These are phyloP conservation scores for Mylabris phalerata DNA, from an alignment of 1,140 invertebrate species.

Conservation along the genomic window DNA sequence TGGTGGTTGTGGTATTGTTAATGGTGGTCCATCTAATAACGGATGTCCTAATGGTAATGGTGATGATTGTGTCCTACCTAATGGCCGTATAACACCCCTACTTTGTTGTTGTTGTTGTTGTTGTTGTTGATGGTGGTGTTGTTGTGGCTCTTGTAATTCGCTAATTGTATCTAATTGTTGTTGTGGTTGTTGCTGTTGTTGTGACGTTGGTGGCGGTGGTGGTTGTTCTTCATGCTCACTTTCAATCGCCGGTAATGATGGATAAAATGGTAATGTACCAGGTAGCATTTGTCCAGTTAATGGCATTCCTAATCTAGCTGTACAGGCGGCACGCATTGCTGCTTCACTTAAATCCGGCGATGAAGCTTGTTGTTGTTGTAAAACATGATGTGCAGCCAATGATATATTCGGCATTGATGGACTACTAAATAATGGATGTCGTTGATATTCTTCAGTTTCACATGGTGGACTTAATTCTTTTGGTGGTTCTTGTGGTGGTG, in stretches of 20 bases:
- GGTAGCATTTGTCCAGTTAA: conserved; percentile 66
- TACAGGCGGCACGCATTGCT: conserved; percentile 65
- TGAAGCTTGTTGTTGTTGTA: conserved; percentile 1
- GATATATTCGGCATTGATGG: conserved; percentile 96
- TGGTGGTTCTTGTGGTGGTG: conserved; percentile 43
- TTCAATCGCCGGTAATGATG: conserved; percentile 58
- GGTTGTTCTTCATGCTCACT: conserved; percentile 42
- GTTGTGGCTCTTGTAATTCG: conserved; percentile 40
- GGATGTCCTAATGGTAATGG: conserved; percentile 92
- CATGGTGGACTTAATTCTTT: conserved; percentile 38
- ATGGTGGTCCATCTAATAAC: conserved; percentile 62
- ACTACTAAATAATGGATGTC: conserved; percentile 75
- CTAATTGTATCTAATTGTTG: conserved; percentile 43
- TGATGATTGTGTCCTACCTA: conserved; percentile 88
- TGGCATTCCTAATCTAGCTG: conserved; percentile 64
- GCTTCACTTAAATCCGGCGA: conserved; percentile 61
- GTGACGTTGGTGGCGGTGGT: conserved; percentile 18
- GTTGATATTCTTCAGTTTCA: conserved; percentile 47
- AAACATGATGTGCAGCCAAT: conserved; percentile 50
- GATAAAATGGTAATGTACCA: conserved; percentile 68
- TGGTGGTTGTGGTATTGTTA: conserved; percentile 33
- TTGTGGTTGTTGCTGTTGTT: conserved; percentile 36
- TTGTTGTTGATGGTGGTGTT: too few species aligned
- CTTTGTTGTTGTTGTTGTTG: conserved; percentile 22
- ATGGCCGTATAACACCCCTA: conserved; percentile 54